Evolutionary conservation across 1,140 invertebrate genomes (phyloP).

Genomic region (Anoplolepis gracilipes): DNA sequence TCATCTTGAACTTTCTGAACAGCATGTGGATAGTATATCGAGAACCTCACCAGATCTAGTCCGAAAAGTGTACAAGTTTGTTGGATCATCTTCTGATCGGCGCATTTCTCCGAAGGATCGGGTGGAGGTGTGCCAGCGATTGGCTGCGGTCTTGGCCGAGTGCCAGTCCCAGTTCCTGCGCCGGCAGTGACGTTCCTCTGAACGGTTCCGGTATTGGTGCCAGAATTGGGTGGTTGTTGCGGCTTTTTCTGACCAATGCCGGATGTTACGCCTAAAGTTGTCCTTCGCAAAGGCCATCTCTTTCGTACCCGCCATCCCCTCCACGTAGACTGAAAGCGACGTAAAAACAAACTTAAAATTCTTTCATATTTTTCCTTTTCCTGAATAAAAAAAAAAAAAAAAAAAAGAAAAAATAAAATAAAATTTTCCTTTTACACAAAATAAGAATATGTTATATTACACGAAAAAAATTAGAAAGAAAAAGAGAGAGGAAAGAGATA

Average conservation of each 20-base stretch:
- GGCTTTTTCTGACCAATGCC: slow-evolving; percentile 74
- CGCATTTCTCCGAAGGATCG: slow-evolving; percentile 91
- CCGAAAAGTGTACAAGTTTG: slow-evolving; percentile 96
- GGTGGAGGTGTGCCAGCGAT: slow-evolving; percentile 94
- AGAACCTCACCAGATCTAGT: slow-evolving; percentile 91
- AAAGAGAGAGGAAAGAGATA: not conserved
- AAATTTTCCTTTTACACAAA: not conserved
- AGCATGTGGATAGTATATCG: not conserved
- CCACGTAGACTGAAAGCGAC: slow-evolving; percentile 90
- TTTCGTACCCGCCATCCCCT: slow-evolving; percentile 91
- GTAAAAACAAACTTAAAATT: not conserved
- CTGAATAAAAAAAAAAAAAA: no score
- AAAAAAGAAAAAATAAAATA: no score
- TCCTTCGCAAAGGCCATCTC: slow-evolving; percentile 89
- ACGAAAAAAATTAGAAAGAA: not conserved
- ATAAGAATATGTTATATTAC: not conserved
- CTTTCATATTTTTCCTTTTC: not conserved
- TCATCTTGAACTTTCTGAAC: not conserved
- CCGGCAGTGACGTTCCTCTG: slow-evolving; percentile 78
- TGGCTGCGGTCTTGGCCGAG: slow-evolving; percentile 93
- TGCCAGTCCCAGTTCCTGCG: slow-evolving; percentile 82
- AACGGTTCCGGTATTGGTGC: slow-evolving; percentile 73
- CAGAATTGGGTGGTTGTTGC: slow-evolving; percentile 66
- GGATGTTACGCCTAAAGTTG: slow-evolving; percentile 76
- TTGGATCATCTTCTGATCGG: slow-evolving; percentile 94